These are phyloP conservation scores for Solea senegalensis DNA, from an alignment of 2,113 vertebrate genomes.

Conservation along the genomic window DNA sequence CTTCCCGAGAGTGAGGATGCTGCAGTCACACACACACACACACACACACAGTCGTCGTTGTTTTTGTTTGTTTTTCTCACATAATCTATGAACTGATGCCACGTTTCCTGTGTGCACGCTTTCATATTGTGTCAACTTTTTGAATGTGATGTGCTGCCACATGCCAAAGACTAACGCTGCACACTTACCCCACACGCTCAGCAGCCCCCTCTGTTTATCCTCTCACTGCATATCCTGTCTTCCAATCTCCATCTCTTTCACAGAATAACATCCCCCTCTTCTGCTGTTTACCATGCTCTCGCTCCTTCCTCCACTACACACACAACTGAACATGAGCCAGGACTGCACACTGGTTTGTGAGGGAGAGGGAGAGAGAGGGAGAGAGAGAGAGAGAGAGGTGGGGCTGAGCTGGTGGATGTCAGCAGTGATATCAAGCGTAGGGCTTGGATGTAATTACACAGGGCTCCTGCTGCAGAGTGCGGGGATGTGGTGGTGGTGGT, in stretches of 20 bases:
- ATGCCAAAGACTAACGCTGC: constrained; percentile 17
- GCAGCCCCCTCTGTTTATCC: constrained; percentile 26
- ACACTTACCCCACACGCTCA: constrained; percentile 58
- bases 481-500: constrained; percentile 11
- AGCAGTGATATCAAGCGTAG: constrained; percentile 73
- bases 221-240: constrained; percentile 33
- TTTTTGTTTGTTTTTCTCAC: neutral
- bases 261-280: constrained; percentile 25
- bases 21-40: constrained; percentile 1
- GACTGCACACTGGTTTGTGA: constrained; percentile 40
- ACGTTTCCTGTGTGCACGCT: neutral
- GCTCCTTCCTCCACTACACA: constrained; percentile 40
- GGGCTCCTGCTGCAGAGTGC: constrained; percentile 64
- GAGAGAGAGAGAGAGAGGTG: constrained; percentile 31
- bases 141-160: neutral
- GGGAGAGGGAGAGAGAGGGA: constrained; percentile 22
- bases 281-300: constrained; percentile 30
- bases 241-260: constrained; percentile 5
- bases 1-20: constrained; percentile 9
- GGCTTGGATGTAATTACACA: constrained; percentile 72
- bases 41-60: too few species aligned
- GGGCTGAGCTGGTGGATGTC: constrained; percentile 65
- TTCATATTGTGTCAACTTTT: constrained; percentile 7
- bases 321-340: constrained; percentile 50
- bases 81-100: neutral